Evolutionary conservation across 2,113 vertebrate species (phyloP).

Genomic region (Zosterops borbonicus): DNA sequence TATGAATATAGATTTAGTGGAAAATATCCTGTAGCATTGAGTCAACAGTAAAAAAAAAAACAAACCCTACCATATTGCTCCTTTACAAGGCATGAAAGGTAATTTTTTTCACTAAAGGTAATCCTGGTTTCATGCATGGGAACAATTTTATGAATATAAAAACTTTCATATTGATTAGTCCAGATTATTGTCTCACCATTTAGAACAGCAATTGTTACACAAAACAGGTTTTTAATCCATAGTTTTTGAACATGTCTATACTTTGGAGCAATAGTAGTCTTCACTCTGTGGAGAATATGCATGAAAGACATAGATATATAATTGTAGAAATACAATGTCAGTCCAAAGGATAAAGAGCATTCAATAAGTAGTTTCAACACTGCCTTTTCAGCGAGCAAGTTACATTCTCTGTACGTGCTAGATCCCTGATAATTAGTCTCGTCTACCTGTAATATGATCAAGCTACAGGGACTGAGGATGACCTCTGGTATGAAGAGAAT

Average conservation of each 20-base stretch:
- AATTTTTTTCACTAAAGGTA: conserved; percentile 47
- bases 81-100: conserved; percentile 24
- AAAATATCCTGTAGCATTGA: not conserved
- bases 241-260: conserved; percentile 34
- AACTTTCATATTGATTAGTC: conserved; percentile 55
- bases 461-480: conserved; percentile 3
- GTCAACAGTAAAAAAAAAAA: not conserved
- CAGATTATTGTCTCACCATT: conserved; percentile 59
- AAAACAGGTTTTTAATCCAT: conserved; percentile 50
- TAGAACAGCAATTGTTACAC: conserved; percentile 32
- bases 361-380: conserved; percentile 58
- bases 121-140: conserved; percentile 41
- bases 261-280: not conserved
- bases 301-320: conserved; percentile 38
- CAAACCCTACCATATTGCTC: not conserved
- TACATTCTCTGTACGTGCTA: conserved; percentile 51
- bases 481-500: not conserved
- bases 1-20: not conserved
- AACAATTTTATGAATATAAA: conserved; percentile 39
- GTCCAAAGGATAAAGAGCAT: conserved; percentile 29
- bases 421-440: conserved; percentile 62
- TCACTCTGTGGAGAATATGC: conserved; percentile 26
- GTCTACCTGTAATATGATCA: conserved; percentile 5
- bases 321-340: conserved; percentile 55
- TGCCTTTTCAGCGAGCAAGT: conserved; percentile 57